Conservation (phyloP, 2,797 vertebrate genomes). For the Tamandua tetradactyla region DNA sequence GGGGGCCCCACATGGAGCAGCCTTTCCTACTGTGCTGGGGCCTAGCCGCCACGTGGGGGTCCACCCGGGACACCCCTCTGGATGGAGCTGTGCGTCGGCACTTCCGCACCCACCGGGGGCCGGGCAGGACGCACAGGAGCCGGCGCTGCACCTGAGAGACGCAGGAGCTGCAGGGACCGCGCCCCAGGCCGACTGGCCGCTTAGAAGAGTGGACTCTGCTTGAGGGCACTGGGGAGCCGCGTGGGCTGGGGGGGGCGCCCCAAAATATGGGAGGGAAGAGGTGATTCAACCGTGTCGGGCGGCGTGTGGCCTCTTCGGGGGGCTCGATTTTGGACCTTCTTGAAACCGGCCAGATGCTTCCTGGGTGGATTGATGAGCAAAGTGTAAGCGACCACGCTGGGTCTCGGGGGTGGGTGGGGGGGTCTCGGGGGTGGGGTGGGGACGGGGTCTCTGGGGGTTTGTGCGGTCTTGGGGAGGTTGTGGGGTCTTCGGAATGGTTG, state of each 20-base stretch:
- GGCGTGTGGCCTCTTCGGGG: background rate
- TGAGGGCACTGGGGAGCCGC: background rate
- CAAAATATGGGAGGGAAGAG: background rate
- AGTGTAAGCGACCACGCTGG: background rate
- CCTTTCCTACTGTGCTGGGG: no score
- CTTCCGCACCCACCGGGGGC: no score
- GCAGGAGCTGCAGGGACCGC: no score
- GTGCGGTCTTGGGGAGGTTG: no score
- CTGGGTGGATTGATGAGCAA: background rate
- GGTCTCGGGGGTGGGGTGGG: no score
- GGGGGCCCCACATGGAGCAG: no score
- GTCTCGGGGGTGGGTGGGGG: background rate
- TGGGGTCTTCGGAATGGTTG: background rate
- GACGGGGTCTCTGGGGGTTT: no score
- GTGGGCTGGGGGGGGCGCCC: accelerated
- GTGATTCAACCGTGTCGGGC: background rate
- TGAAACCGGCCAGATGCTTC: background rate
- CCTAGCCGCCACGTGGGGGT: no score
- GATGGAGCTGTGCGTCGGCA: no score
- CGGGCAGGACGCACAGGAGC: no score
- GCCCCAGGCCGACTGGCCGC: background rate
- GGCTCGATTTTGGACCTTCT: background rate
- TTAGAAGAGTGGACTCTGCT: background rate
- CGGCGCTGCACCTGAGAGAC: no score
- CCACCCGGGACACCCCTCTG: no score